phyloP scores from a whole-genome alignment of 2,888 invertebrate genomes.

The Latrodectus elegans region DNA sequence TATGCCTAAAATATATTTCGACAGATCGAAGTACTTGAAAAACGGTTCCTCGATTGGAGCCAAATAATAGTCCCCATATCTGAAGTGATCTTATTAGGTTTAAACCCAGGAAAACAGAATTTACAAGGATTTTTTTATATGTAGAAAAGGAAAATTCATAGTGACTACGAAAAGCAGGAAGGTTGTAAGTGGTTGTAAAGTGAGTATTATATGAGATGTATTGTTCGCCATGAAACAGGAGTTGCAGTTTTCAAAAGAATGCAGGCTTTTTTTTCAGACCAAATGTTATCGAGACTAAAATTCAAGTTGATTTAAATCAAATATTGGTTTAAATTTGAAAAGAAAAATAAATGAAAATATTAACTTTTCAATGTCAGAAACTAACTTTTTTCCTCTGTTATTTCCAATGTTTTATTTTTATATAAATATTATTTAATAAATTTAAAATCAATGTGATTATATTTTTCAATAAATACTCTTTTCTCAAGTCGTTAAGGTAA shows the following conservation, averaged over 20 bases:
- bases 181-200: not conserved
- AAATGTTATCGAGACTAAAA: not conserved
- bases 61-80: not conserved
- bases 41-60: not conserved
- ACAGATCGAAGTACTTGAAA: not conserved
- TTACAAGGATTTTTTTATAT: not conserved
- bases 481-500: too few species aligned
- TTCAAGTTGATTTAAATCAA: constrained; percentile 31
- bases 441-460: too few species aligned
- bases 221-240: not conserved
- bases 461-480: too few species aligned
- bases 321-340: constrained; percentile 32
- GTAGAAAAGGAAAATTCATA: not conserved
- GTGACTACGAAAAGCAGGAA: not conserved
- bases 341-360: too few species aligned
- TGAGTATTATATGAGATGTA: not conserved
- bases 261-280: not conserved
- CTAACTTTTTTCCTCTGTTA: too few species aligned
- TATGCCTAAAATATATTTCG: not conserved
- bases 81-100: constrained; percentile 28
- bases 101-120: not conserved
- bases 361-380: too few species aligned
- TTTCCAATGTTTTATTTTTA: too few species aligned
- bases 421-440: too few species aligned
- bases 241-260: not conserved